Evolutionary conservation across 2,888 invertebrate species (phyloP).

Genomic region (Bimastos eiseni): DNA sequence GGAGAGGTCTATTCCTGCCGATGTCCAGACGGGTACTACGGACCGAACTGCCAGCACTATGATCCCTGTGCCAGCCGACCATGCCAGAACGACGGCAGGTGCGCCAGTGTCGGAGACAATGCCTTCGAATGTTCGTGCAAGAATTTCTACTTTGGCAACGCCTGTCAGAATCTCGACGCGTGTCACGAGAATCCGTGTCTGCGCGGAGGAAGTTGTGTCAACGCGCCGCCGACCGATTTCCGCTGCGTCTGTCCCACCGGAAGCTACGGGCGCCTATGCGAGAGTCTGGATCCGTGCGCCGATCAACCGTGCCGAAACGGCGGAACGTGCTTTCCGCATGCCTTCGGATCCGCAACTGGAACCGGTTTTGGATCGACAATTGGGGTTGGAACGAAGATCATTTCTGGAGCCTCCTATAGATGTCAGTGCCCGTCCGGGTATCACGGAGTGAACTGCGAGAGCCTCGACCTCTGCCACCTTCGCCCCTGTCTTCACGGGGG

Average conservation of each 20-base stretch:
- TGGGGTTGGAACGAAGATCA: background rate
- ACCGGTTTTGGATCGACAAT: background rate
- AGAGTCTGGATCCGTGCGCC: slow-evolving; percentile 41
- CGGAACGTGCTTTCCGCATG: slow-evolving; percentile 37
- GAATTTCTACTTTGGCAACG: slow-evolving; percentile 37
- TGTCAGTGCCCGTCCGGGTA: slow-evolving; percentile 41
- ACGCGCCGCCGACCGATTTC: slow-evolving; percentile 28
- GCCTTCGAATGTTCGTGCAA: slow-evolving; percentile 40
- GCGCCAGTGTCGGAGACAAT: slow-evolving; percentile 27
- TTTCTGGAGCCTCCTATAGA: slow-evolving; percentile 23
- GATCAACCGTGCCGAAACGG: slow-evolving; percentile 40
- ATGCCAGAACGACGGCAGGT: slow-evolving; percentile 42
- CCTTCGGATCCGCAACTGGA: slow-evolving; percentile 32
- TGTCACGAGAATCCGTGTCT: slow-evolving; percentile 40
- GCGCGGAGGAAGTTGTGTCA: slow-evolving; percentile 32
- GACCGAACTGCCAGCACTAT: slow-evolving; percentile 39
- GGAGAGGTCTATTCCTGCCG: slow-evolving; percentile 32
- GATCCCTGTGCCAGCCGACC: slow-evolving; percentile 41
- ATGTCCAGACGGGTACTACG: slow-evolving; percentile 39
- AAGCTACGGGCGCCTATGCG: slow-evolving; percentile 39
- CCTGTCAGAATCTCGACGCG: slow-evolving; percentile 37
- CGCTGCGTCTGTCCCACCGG: slow-evolving; percentile 38
- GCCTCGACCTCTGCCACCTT: slow-evolving; percentile 37
- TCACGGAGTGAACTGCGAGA: slow-evolving; percentile 39
- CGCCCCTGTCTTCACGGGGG: slow-evolving; percentile 43